A percentile compares a stretch with the other conserved stretches of the same genome.
phyloP scores from a whole-genome alignment of 92 coral and sea anemone species.

The Nematostella vectensis region DNA sequence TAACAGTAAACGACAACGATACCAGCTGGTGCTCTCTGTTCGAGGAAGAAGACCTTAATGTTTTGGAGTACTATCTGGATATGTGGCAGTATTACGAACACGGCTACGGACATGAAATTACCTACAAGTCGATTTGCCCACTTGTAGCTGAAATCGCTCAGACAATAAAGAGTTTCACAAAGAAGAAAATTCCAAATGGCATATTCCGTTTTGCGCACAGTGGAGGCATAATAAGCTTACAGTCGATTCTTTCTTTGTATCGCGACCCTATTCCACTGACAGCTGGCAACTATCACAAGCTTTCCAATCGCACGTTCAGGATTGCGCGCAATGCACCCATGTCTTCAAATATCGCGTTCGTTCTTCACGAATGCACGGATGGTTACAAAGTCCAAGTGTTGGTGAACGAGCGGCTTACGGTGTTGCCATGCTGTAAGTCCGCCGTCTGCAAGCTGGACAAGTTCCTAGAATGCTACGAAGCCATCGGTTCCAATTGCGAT shows the following conservation, averaged over 20 bases:
- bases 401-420: constrained; percentile 35
- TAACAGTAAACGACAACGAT: constrained; percentile 30
- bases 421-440: constrained; percentile 44
- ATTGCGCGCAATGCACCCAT: constrained; percentile 27
- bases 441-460: constrained; percentile 30
- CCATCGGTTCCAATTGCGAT: constrained; percentile 33
- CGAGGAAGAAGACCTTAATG: constrained; percentile 23
- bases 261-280: constrained; percentile 26
- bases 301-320: constrained; percentile 26
- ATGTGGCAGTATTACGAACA: constrained; percentile 41
- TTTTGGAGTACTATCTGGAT: constrained; percentile 40
- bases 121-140: constrained; percentile 36
- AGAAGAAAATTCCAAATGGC: constrained; percentile 24
- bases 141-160: constrained; percentile 38
- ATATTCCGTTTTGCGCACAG: constrained; percentile 49
- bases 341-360: constrained; percentile 61
- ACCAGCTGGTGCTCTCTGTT: constrained; percentile 50
- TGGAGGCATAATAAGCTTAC: constrained; percentile 19
- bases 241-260: constrained; percentile 33
- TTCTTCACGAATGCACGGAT: constrained; percentile 32
- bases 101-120: constrained; percentile 47
- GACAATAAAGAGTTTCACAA: constrained; percentile 22
- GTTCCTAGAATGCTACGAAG: constrained; percentile 38
- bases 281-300: constrained; percentile 33
- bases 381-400: constrained; percentile 34